Percentiles rank a stretch among this genome's conserved stretches.
phyloP scores from a whole-genome alignment of 1,140 invertebrate species.

The Drosophila pseudoobscura region DNA sequence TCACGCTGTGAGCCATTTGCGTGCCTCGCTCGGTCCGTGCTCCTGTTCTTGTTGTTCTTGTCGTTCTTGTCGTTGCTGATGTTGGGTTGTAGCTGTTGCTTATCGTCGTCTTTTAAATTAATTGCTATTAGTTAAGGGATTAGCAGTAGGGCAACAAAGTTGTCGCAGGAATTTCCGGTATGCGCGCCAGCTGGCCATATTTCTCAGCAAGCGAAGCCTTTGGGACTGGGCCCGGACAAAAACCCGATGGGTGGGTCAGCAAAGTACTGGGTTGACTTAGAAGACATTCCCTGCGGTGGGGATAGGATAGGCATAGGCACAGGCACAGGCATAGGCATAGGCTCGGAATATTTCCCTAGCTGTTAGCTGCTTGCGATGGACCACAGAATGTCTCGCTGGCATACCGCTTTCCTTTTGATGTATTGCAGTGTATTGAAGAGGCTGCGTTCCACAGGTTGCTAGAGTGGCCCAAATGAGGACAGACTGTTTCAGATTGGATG shows the following conservation, averaged over 20 bases:
- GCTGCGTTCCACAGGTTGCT: constrained; percentile 82
- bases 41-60: constrained; percentile 42
- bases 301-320: background rate
- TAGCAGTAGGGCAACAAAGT: constrained; percentile 75
- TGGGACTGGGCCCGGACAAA: background rate
- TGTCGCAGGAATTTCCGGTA: constrained; percentile 82
- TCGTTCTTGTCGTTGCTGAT: constrained; percentile 32
- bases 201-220: constrained; percentile 57
- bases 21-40: constrained; percentile 35
- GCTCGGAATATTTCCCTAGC: constrained; percentile 54
- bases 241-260: constrained; percentile 27
- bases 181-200: constrained; percentile 69
- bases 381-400: constrained; percentile 57
- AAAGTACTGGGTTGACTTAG: constrained; percentile 1
- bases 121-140: constrained; percentile 83
- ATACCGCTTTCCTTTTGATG: constrained; percentile 82
- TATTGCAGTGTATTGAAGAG: constrained; percentile 78
- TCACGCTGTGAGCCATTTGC: constrained; percentile 79
- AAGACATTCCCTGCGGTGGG: constrained; percentile 14
- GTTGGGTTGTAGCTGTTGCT: constrained; percentile 68
- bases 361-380: constrained; percentile 42
- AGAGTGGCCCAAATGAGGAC: constrained; percentile 28
- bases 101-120: constrained; percentile 82
- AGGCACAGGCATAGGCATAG: no score
- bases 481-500: constrained; percentile 25